Percentiles rank a stretch among this genome's conserved stretches.
These are phyloP conservation scores for Bungarus multicinctus DNA, from an alignment of 2,113 vertebrate genomes.

Conservation along the genomic window DNA sequence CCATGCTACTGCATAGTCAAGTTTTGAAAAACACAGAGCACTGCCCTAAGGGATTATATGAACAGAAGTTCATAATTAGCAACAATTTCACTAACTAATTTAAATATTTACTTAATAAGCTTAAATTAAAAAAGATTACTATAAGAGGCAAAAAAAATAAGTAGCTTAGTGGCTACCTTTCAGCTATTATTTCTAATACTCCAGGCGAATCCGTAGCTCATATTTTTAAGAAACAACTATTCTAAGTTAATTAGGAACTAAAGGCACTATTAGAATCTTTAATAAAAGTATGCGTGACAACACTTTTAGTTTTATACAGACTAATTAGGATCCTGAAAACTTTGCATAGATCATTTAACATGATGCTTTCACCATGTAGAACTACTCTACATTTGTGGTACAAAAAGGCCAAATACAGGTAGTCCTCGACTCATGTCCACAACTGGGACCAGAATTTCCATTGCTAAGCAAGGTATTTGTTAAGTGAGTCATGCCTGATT, in stretches of 20 bases:
- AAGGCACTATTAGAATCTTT: not conserved
- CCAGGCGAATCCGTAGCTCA: not conserved
- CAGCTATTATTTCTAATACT: not conserved
- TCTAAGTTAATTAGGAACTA: not conserved
- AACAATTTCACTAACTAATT: constrained; percentile 3
- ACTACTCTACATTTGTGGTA: not conserved
- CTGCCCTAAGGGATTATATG: constrained; percentile 74
- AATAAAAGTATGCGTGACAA: not conserved
- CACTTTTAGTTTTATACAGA: not conserved
- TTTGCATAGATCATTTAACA: not conserved
- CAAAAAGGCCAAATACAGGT: not conserved
- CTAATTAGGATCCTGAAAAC: not conserved
- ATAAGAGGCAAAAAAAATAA: not conserved
- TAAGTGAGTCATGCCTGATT: not conserved
- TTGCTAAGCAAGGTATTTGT: not conserved
- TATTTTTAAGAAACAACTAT: not conserved
- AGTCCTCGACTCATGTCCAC: not conserved
- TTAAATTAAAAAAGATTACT: not conserved
- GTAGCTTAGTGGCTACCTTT: not conserved
- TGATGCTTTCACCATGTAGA: not conserved
- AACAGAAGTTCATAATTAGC: constrained; percentile 11
- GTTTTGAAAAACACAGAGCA: constrained; percentile 89
- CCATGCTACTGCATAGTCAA: constrained; percentile 98
- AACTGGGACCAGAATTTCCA: not conserved
- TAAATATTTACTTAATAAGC: not conserved